These are phyloP conservation scores for Mya arenaria DNA, from an alignment of 1,140 invertebrate species.

Conservation along the genomic window DNA sequence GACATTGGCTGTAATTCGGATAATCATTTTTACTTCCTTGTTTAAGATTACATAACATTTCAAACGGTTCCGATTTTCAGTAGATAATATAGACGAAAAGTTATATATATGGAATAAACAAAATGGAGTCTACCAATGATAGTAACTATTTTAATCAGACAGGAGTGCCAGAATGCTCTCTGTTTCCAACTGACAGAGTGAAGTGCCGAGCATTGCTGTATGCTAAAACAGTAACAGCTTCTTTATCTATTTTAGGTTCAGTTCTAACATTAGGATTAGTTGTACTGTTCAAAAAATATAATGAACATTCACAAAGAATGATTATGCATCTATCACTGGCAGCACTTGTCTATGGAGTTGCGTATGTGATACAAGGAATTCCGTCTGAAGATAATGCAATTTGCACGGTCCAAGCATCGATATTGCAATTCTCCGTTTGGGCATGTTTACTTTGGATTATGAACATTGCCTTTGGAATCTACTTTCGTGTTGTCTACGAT, in stretches of 20 bases:
- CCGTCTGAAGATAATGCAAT: background rate
- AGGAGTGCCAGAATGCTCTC: background rate
- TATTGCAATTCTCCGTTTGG: constrained; percentile 13
- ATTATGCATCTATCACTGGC: background rate
- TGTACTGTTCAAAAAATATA: constrained; percentile 2
- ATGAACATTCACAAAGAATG: constrained; percentile 32
- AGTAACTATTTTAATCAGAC: too few relatives aligned
- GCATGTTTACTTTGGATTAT: background rate
- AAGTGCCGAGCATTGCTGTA: constrained; percentile 3
- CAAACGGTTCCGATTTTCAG: too few relatives aligned
- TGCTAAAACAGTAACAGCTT: background rate
- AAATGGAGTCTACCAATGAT: too few relatives aligned
- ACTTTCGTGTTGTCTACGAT: background rate
- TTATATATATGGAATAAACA: too few relatives aligned
- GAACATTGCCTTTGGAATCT: background rate
- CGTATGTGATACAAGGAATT: background rate
- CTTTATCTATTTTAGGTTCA: background rate
- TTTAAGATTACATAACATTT: too few relatives aligned
- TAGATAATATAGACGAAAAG: too few relatives aligned
- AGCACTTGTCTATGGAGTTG: background rate
- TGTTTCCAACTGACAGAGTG: background rate
- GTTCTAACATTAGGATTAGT: background rate
- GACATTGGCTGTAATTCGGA: too few relatives aligned
- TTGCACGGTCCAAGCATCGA: constrained; percentile 3
- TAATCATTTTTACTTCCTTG: too few relatives aligned